phyloP scores from a whole-genome alignment of 2,113 vertebrate genomes.

The Lepus timidus region DNA sequence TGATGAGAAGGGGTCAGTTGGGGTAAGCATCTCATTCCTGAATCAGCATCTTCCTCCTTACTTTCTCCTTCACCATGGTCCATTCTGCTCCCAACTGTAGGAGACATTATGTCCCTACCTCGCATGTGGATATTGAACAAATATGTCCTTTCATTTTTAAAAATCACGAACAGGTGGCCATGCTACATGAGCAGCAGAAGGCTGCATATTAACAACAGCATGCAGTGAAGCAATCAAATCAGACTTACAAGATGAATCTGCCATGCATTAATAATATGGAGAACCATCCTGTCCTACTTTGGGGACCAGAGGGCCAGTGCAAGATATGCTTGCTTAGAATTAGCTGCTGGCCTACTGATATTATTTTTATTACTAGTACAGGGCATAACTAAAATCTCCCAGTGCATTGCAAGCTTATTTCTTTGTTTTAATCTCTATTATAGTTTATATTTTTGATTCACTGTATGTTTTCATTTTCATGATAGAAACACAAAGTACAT shows the following conservation, averaged over 20 bases:
- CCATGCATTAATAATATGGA: not conserved
- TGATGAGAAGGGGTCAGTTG: not conserved
- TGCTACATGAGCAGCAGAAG: not conserved
- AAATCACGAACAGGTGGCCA: slow-evolving; percentile 35
- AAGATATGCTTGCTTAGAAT: not conserved
- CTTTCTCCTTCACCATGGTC: accelerated
- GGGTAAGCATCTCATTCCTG: not conserved
- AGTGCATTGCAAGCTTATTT: not conserved
- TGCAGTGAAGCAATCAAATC: slow-evolving; percentile 33
- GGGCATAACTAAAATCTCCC: not conserved
- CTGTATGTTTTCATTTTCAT: not conserved
- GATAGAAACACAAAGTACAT: not conserved
- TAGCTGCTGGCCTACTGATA: not conserved
- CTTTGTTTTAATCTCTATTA: not conserved
- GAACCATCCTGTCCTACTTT: not conserved
- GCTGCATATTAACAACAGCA: slow-evolving; percentile 48
- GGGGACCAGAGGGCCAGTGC: not conserved
- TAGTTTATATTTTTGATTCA: not conserved
- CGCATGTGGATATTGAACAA: not conserved
- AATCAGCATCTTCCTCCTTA: not conserved
- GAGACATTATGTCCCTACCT: not conserved
- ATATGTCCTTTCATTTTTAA: not conserved
- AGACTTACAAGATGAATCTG: not conserved
- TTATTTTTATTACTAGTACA: not conserved
- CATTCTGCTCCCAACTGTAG: not conserved